Conservation (phyloP, 2,113 vertebrate species). For the Nyctereutes procyonoides region DNA sequence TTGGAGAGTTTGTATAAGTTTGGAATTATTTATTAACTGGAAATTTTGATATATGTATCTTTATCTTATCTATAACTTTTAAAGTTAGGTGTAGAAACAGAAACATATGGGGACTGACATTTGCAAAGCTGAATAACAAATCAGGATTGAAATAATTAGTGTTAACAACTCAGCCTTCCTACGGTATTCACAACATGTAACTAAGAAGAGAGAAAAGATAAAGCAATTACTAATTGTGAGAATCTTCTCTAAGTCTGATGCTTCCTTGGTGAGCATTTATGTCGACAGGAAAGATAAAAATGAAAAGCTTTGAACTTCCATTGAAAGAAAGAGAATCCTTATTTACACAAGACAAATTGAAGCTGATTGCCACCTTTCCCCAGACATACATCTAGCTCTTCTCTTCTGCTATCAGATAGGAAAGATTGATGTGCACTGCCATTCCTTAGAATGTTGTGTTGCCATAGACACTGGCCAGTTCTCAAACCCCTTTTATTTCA, state of each 20-base stretch:
- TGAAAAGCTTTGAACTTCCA: slow-evolving; percentile 53
- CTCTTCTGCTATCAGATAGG: not conserved
- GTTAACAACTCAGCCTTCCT: slow-evolving; percentile 43
- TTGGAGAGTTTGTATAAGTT: not conserved
- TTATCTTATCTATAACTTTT: slow-evolving; percentile 60
- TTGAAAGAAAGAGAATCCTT: slow-evolving; percentile 50
- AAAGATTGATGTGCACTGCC: not conserved
- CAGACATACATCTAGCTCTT: not conserved
- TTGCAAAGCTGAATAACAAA: slow-evolving; percentile 66
- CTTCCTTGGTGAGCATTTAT: slow-evolving; percentile 56
- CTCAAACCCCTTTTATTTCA: slow-evolving; percentile 8
- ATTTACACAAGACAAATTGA: slow-evolving; percentile 60
- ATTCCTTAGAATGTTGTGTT: slow-evolving; percentile 10
- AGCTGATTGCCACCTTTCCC: slow-evolving; percentile 64
- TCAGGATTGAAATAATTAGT: slow-evolving; percentile 55
- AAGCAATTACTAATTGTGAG: slow-evolving; percentile 53
- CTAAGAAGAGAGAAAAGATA: slow-evolving; percentile 49
- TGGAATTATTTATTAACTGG: slow-evolving; percentile 28
- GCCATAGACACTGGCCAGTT: slow-evolving; percentile 12
- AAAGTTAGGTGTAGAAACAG: slow-evolving; percentile 32
- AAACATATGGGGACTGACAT: slow-evolving; percentile 16
- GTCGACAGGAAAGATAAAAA: slow-evolving; percentile 51
- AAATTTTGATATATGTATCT: not conserved
- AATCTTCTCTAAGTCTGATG: slow-evolving; percentile 46
- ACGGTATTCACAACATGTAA: slow-evolving; percentile 27